A percentile compares a stretch with the other conserved stretches of the same genome.
These are phyloP conservation scores for Varanus komodoensis DNA, from an alignment of 2,113 vertebrate species.

Conservation along the genomic window DNA sequence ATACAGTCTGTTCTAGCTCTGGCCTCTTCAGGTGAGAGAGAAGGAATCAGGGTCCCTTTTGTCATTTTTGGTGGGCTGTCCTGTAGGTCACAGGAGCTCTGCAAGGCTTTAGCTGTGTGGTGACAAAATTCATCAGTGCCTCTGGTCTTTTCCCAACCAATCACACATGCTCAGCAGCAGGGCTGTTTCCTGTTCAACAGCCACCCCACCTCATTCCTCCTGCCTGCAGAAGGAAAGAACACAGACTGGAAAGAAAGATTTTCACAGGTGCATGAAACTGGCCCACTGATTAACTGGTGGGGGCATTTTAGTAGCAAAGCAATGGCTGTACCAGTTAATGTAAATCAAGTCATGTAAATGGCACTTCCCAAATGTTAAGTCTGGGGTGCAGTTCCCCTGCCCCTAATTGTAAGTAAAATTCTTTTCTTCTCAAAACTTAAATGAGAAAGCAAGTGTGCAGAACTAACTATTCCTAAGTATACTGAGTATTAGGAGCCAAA, in stretches of 20 bases:
- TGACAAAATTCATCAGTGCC: not conserved
- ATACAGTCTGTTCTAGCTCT: not conserved
- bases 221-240: not conserved
- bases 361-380: not conserved
- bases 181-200: not conserved
- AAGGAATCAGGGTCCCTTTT: not conserved
- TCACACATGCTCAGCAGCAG: not conserved
- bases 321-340: not conserved
- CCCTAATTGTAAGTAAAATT: not conserved
- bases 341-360: not conserved
- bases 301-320: not conserved
- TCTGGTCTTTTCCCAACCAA: not conserved
- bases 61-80: not conserved
- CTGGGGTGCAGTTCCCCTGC: not conserved
- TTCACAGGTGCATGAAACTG: not conserved
- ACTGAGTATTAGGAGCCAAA: not conserved
- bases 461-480: not conserved
- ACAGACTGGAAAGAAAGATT: no score
- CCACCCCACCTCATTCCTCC: no score
- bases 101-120: not conserved
- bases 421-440: not conserved
- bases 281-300: not conserved
- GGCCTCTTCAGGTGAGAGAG: not conserved
- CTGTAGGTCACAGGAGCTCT: no score
- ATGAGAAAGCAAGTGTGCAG: not conserved